Evolutionary conservation across 30 jellyfish, hydroid and myxozoan genomes (phyloP).

Genomic region (Rhopilema esculentum): DNA sequence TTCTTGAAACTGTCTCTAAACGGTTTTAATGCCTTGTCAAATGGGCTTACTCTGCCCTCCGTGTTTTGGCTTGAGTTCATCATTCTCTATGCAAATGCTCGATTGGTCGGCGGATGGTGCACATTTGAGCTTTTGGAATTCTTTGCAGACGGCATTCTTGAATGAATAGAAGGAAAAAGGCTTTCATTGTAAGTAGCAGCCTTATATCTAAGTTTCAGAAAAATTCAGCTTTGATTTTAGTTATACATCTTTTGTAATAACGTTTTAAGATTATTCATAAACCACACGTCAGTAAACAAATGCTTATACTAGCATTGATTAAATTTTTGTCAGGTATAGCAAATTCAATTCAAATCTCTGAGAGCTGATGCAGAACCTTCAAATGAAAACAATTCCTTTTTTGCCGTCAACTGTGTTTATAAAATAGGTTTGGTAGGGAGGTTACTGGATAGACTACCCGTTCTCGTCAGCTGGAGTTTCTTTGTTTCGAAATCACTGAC

Average conservation of each 20-base stretch:
- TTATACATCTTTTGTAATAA: too few relatives aligned
- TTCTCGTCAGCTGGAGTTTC: neutral
- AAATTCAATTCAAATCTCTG: too few relatives aligned
- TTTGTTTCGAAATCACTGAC: neutral
- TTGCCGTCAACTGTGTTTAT: too few relatives aligned
- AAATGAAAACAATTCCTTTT: too few relatives aligned
- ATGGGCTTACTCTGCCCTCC: constrained; percentile 78
- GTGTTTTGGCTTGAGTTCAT: constrained; percentile 53
- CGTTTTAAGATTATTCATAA: too few relatives aligned
- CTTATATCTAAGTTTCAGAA: neutral
- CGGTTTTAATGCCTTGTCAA: constrained; percentile 80
- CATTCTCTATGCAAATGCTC: constrained; percentile 82
- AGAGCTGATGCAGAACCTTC: too few relatives aligned
- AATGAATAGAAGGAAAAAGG: neutral
- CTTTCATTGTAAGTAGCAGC: neutral
- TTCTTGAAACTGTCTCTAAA: constrained; percentile 53
- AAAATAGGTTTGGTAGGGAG: neutral
- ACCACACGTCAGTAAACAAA: too few relatives aligned
- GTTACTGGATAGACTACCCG: neutral
- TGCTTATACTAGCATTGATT: too few relatives aligned
- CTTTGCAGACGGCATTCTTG: constrained; percentile 77
- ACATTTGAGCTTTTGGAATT: constrained; percentile 21
- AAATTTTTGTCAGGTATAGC: too few relatives aligned
- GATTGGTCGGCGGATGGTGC: constrained; percentile 77
- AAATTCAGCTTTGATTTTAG: too few relatives aligned